phyloP scores from a whole-genome alignment of 92 coral and sea anemone genomes.

The Heteractis magnifica region DNA sequence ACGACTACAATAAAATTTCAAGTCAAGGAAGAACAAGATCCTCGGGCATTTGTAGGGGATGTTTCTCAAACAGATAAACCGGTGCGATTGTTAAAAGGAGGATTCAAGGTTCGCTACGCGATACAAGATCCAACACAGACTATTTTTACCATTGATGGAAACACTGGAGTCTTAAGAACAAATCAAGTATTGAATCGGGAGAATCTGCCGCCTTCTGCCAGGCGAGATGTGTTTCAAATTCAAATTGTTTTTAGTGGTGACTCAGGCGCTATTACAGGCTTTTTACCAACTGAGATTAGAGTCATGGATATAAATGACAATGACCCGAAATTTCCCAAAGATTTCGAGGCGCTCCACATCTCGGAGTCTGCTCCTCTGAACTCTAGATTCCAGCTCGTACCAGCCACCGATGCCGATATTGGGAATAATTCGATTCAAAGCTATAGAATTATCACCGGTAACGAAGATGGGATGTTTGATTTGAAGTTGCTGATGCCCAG shows the following conservation, averaged over 20 bases:
- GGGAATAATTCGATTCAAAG: conserved; percentile 73
- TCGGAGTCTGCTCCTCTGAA: conserved; percentile 73
- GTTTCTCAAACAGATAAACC: conserved; percentile 53
- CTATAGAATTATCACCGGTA: conserved; percentile 64
- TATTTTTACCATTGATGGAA: conserved; percentile 41
- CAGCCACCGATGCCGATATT: conserved; percentile 66
- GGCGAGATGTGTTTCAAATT: conserved; percentile 55
- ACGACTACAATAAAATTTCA: conserved; percentile 30
- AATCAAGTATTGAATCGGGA: conserved; percentile 60
- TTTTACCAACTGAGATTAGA: conserved; percentile 58
- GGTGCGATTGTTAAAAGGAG: conserved; percentile 24
- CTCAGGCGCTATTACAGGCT: conserved; percentile 28
- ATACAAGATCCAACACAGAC: conserved; percentile 51
- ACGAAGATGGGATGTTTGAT: conserved; percentile 62
- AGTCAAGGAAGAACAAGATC: conserved; percentile 63
- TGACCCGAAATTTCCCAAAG: conserved; percentile 57
- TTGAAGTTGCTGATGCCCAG: conserved; percentile 52
- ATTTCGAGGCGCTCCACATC: conserved; percentile 51
- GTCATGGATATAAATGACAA: conserved; percentile 76
- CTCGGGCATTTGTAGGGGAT: conserved; percentile 68
- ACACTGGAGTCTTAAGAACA: conserved; percentile 64
- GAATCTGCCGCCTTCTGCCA: conserved; percentile 36
- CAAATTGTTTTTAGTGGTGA: conserved; percentile 52
- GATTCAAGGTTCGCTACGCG: conserved; percentile 49
- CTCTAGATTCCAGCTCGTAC: conserved; percentile 58